Evolutionary conservation across 92 coral and sea anemone species (phyloP), one percentile per base, ranked within the genome.

Genomic region (Palythoa grandis): DNA sequence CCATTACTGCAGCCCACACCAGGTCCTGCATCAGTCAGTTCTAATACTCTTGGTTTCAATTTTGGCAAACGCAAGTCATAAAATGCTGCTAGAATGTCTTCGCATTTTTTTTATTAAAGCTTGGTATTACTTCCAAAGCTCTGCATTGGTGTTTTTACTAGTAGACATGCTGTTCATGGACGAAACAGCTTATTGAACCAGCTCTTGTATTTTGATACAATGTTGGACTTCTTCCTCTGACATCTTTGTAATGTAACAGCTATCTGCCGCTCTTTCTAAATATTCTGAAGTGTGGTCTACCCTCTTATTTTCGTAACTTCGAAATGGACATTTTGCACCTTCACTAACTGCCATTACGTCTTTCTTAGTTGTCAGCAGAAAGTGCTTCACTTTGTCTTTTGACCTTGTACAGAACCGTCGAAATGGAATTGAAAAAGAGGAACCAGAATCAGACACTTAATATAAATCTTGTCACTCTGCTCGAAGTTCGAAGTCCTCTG

Each of bases 1-100:
- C 37, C 29, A 70, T 92, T 92, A 58, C 38, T 87, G 74, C 89
- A 84, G 17, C 93, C 93, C 1, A 92, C 93, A 5, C 93, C 93
- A 23, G 93, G 93, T 16, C 93, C 92, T 7, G 93, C 95, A 77
- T 93, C 92, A 19, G 95, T 86, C 22, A 92, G 91, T 57, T 92
- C 95, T 67, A 87, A 25, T 40, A 90, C 83, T n/a, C 91, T 53
- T 75, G 95, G 71, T 82, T 84, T 90, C 43, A 11, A 37, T 16
- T 9, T 29, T 65, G 91, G 90, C 69, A 90, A 29, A 16, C 67
- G 29, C 40, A 92, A 43, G 1, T 89, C 84, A 54, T 52, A 48
- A 25, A 91, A 48, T 63, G 76, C n/a, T 7, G 57, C 29, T 76
- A 91, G 74, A 77, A 78, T 66, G 19, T 91, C 53, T 58, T 88